These are phyloP conservation scores for Orius laevigatus DNA, from an alignment of 1,140 invertebrate species.

Conservation along the genomic window DNA sequence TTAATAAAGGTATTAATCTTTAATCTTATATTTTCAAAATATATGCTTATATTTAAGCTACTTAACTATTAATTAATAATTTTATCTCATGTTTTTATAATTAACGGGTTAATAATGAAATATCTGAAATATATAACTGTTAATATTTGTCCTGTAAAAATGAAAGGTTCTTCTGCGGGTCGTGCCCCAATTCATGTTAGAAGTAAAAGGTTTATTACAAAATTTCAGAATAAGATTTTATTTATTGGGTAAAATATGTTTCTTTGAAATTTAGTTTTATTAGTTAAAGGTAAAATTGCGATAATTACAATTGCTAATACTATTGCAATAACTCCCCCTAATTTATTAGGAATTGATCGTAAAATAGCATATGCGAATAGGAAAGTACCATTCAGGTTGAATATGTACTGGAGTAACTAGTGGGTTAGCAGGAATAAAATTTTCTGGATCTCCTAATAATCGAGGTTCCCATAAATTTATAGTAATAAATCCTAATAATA, in stretches of 20 bases:
- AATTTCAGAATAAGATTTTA: constrained; percentile 39
- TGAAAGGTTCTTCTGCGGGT: constrained; percentile 41
- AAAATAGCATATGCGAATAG: constrained; percentile 58
- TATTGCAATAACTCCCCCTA: constrained; percentile 50
- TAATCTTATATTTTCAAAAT: too few relatives aligned
- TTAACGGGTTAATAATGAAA: constrained; percentile 32
- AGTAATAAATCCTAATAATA: constrained; percentile 29
- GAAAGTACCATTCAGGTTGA: constrained; percentile 62
- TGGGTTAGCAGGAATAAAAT: constrained; percentile 50
- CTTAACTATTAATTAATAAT: constrained; percentile 29
- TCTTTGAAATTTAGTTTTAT: constrained; percentile 35
- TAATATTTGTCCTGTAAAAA: constrained; percentile 38
- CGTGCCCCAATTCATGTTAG: too few relatives aligned
- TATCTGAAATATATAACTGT: constrained; percentile 38
- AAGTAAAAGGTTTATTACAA: constrained; percentile 35
- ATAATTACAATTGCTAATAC: constrained; percentile 43
- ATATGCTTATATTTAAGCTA: constrained; percentile 48
- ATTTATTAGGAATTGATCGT: constrained; percentile 54
- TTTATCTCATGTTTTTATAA: constrained; percentile 33
- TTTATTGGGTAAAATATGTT: constrained; percentile 30
- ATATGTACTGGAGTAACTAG: constrained; percentile 50
- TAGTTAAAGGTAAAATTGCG: constrained; percentile 33
- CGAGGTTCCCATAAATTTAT: constrained; percentile 31
- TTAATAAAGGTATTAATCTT: constrained; percentile 24
- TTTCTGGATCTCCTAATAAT: constrained; percentile 44